phyloP scores from a whole-genome alignment of 2,113 vertebrate species.

The Alethe castanea region DNA sequence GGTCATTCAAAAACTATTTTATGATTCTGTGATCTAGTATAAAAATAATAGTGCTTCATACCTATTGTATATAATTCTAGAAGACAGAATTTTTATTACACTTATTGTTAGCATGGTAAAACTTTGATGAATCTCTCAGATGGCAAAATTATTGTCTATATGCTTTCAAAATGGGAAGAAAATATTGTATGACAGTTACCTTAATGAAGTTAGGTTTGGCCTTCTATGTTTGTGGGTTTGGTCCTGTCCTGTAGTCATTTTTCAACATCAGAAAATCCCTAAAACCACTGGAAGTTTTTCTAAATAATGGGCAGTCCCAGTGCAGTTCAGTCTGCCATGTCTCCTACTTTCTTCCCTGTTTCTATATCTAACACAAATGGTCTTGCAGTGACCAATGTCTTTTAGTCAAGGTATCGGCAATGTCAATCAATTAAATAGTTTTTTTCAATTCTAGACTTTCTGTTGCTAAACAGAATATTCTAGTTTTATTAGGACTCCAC shows the following conservation, averaged over 20 bases:
- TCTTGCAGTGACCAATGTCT: background rate
- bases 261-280: background rate
- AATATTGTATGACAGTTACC: background rate
- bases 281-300: background rate
- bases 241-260: background rate
- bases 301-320: background rate
- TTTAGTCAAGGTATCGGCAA: background rate
- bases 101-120: background rate
- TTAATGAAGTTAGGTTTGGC: background rate
- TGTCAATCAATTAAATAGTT: background rate
- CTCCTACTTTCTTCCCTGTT: background rate
- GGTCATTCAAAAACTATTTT: background rate
- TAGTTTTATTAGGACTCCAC: background rate
- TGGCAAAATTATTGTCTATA: background rate
- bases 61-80: background rate
- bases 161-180: background rate
- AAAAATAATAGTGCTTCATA: background rate
- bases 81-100: background rate
- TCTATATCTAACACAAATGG: background rate
- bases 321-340: background rate
- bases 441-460: background rate
- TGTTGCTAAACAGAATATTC: background rate
- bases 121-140: background rate
- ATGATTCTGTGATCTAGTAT: background rate
- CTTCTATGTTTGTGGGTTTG: background rate